Percentiles rank a stretch among this genome's conserved stretches.
These are phyloP conservation scores for Araneus ventricosus DNA, from an alignment of 1,140 invertebrate genomes.

Conservation along the genomic window DNA sequence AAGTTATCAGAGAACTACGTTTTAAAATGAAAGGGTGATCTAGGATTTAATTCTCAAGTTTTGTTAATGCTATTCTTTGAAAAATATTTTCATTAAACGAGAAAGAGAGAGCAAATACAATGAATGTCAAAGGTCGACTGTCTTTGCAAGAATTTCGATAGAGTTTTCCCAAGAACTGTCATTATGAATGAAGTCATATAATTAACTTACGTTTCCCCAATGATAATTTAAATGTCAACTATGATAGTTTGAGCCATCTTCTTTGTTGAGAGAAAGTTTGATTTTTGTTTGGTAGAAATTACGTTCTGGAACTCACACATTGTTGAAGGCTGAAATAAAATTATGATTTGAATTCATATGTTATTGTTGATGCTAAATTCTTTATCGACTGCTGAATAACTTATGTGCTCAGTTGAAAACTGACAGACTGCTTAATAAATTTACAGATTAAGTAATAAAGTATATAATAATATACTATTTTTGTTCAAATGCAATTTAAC, in stretches of 20 bases:
- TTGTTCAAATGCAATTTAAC: too few relatives aligned
- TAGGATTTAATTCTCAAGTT: not conserved
- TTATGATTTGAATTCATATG: too few relatives aligned
- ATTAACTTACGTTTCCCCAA: not conserved
- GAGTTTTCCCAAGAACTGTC: not conserved
- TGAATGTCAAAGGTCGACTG: not conserved
- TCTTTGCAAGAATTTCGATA: not conserved
- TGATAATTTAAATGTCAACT: slow-evolving; percentile 2
- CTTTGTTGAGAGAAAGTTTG: not conserved
- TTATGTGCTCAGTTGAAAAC: too few relatives aligned
- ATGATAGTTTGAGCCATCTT: not conserved
- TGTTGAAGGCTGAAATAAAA: too few relatives aligned
- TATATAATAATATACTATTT: too few relatives aligned
- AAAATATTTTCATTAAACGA: slow-evolving; percentile 3
- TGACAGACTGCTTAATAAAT: too few relatives aligned
- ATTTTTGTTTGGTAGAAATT: not conserved
- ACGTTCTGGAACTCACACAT: too few relatives aligned
- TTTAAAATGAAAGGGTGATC: not conserved
- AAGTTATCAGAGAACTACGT: not conserved
- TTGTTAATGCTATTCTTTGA: not conserved
- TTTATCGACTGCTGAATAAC: too few relatives aligned
- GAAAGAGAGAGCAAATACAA: not conserved
- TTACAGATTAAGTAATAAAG: too few relatives aligned
- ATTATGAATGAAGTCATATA: slow-evolving; percentile 3
- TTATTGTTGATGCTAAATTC: too few relatives aligned